A percentile compares a stretch with the other conserved stretches of the same genome.
These are phyloP conservation scores for Amphilophus citrinellus DNA, from an alignment of 2,113 vertebrate species.

Conservation along the genomic window DNA sequence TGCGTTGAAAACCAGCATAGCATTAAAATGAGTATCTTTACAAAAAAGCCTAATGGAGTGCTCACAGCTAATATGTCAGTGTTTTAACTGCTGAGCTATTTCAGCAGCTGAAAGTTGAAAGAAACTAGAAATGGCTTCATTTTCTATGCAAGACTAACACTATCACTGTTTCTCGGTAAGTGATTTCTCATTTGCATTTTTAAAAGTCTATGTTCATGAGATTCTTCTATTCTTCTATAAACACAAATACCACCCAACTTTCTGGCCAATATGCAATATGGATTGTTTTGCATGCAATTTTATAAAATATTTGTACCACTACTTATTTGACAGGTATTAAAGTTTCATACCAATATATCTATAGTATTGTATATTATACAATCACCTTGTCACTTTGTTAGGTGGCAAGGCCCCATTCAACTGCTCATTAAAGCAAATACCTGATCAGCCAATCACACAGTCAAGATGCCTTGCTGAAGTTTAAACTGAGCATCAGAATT, in stretches of 20 bases:
- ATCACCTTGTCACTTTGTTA: too few relatives aligned
- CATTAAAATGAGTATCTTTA: conserved; percentile 17
- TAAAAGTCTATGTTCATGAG: conserved; percentile 1
- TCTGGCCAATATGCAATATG: not conserved
- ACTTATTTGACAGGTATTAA: not conserved
- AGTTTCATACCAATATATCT: not conserved
- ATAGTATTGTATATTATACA: not conserved
- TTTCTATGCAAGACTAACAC: conserved; percentile 25
- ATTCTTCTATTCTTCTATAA: not conserved
- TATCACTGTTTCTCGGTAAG: conserved; percentile 3
- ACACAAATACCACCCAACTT: not conserved
- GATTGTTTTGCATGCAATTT: not conserved
- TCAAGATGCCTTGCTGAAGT: not conserved
- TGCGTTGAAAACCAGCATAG: not conserved
- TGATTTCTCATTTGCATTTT: conserved; percentile 8
- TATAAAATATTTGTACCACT: too few relatives aligned
- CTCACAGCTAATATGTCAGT: conserved; percentile 28
- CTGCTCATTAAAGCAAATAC: not conserved
- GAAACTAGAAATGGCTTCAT: conserved; percentile 28
- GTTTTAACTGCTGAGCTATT: conserved; percentile 32
- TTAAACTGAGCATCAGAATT: not conserved
- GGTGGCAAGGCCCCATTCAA: too few relatives aligned
- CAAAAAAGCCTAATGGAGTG: not conserved
- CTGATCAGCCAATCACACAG: not conserved
- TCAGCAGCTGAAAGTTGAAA: conserved; percentile 36